phyloP scores from a whole-genome alignment of 2,797 vertebrate genomes.

The Apogon hyalosoma region DNA sequence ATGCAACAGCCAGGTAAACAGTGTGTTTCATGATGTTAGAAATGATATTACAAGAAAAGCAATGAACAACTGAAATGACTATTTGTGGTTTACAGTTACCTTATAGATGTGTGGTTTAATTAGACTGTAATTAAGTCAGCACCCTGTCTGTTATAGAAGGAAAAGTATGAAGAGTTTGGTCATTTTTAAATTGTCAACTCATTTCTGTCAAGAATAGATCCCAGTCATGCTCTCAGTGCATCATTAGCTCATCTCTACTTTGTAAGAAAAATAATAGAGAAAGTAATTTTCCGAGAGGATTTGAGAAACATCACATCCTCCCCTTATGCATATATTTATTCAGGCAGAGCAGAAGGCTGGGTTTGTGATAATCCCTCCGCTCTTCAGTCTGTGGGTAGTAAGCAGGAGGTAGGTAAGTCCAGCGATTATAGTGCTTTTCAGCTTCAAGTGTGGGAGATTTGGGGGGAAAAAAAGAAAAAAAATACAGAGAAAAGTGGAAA shows the following conservation, averaged over 20 bases:
- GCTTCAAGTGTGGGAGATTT: slow-evolving; percentile 25
- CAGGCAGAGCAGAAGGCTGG: slow-evolving; percentile 49
- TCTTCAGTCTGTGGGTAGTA: slow-evolving; percentile 43
- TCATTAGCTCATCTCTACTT: slow-evolving; percentile 4
- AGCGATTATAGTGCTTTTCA: slow-evolving; percentile 34
- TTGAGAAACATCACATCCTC: slow-evolving; percentile 34
- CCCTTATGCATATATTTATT: slow-evolving; percentile 27
- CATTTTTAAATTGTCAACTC: not conserved
- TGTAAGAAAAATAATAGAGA: not conserved
- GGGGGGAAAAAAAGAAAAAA: slow-evolving; percentile 27
- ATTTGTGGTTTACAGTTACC: too few species aligned
- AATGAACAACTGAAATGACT: too few species aligned
- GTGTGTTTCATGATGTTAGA: too few species aligned
- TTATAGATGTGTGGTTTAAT: not conserved
- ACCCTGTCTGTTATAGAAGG: not conserved
- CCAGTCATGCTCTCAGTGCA: not conserved
- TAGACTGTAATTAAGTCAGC: not conserved
- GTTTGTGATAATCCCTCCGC: slow-evolving; percentile 52
- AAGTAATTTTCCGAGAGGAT: slow-evolving; percentile 22
- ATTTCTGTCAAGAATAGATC: slow-evolving; percentile 4
- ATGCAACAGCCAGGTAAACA: too few species aligned
- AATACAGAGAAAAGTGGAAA: slow-evolving; percentile 35
- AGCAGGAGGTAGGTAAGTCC: slow-evolving; percentile 53
- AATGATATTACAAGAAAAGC: too few species aligned
- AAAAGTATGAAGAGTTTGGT: not conserved